A percentile compares a stretch with the other conserved stretches of the same genome.
Evolutionary conservation across 2,113 vertebrate genomes (phyloP).

Genomic region (Butorides virescens): DNA sequence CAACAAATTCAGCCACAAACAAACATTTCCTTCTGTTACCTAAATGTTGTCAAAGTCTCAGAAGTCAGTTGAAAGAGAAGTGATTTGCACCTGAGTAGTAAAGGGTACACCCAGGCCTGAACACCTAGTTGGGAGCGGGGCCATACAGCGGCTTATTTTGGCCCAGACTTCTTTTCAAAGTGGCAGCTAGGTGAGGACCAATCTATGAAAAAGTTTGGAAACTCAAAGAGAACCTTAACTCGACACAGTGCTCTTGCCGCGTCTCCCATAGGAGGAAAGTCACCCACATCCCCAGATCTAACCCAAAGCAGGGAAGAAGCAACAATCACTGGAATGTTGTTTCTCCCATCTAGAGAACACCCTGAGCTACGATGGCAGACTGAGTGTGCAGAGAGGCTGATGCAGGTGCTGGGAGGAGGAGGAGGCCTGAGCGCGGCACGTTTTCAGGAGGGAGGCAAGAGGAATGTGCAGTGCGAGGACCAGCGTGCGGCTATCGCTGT

Average conservation of each 20-base stretch:
- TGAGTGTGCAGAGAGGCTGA: accelerated
- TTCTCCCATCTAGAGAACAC: not conserved
- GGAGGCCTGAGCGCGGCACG: not conserved
- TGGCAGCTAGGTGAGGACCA: not conserved
- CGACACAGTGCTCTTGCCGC: not conserved
- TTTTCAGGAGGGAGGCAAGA: not conserved
- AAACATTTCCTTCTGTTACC: not conserved
- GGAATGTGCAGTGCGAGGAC: not conserved
- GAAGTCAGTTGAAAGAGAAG: not conserved
- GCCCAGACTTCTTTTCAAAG: not conserved
- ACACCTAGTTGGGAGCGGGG: not conserved
- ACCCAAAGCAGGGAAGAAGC: not conserved
- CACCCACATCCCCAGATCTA: not conserved
- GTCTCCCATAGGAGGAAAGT: not conserved
- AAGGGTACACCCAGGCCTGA: not conserved
- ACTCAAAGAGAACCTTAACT: not conserved
- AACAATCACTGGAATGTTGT: not conserved
- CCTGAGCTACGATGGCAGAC: accelerated
- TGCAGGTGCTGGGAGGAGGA: not conserved
- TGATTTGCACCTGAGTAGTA: not conserved
- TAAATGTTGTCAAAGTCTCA: not conserved
- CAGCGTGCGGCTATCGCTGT: accelerated
- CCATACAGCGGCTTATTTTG: not conserved
- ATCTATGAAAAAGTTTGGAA: not conserved
- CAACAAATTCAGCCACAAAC: not conserved